Evolutionary conservation across 2,888 invertebrate genomes (phyloP).

Genomic region (Odontothrips loti): DNA sequence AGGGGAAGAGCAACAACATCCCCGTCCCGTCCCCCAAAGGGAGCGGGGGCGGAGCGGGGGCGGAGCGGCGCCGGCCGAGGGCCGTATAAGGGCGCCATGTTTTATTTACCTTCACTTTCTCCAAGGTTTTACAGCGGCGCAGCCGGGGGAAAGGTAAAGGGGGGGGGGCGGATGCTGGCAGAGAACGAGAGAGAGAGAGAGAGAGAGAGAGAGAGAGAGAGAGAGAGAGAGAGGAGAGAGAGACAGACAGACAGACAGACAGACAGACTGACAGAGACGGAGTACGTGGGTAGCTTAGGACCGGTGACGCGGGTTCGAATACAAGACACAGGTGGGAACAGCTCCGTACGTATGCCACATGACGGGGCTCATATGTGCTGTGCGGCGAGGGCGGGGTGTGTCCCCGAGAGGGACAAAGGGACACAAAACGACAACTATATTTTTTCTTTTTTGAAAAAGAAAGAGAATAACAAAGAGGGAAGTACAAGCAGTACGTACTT

Average conservation of each 20-base stretch:
- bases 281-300: not conserved
- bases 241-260: not conserved
- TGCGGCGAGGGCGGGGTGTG: too few relatives aligned
- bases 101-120: conserved; percentile 11
- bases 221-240: not conserved
- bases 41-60: not conserved
- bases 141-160: not conserved
- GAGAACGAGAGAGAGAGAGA: not conserved
- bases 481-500: too few relatives aligned
- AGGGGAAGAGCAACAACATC: too few relatives aligned
- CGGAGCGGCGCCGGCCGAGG: not conserved
- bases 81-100: not conserved
- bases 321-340: too few relatives aligned
- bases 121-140: conserved; percentile 4
- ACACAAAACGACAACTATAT: too few relatives aligned
- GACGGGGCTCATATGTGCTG: too few relatives aligned
- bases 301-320: too few relatives aligned
- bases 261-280: conserved; percentile 30
- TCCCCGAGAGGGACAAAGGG: too few relatives aligned
- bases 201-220: not conserved
- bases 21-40: not conserved
- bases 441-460: too few relatives aligned
- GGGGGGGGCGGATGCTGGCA: not conserved
- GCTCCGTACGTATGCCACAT: too few relatives aligned
- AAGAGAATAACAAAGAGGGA: too few relatives aligned